These are phyloP conservation scores for Hippocampus abdominalis DNA, from an alignment of 2,113 vertebrate species.

Conservation along the genomic window DNA sequence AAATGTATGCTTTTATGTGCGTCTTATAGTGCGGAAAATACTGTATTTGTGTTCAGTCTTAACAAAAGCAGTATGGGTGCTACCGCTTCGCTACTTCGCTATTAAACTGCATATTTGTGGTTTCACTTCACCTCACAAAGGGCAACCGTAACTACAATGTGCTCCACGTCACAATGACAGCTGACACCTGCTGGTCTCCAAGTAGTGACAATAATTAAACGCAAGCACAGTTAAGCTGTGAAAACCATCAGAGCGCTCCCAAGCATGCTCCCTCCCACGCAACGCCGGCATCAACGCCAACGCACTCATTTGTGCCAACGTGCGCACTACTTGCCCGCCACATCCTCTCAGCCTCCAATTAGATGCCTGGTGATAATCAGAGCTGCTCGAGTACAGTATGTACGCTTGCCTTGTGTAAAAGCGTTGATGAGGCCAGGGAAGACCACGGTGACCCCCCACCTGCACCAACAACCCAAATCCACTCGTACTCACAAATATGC, in stretches of 20 bases:
- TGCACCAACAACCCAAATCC: not conserved
- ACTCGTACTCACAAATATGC: not conserved
- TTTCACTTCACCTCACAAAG: not conserved
- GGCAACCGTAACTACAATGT: not conserved
- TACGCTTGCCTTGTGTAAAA: slow-evolving; percentile 10
- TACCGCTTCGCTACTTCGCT: not conserved
- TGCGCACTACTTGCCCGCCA: slow-evolving; percentile 4
- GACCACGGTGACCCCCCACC: slow-evolving; percentile 36
- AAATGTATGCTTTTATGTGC: no score
- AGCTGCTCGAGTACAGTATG: slow-evolving; percentile 14
- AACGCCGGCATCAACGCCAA: not conserved
- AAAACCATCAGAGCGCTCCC: slow-evolving; percentile 25
- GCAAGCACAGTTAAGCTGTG: slow-evolving; percentile 18
- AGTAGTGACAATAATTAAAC: slow-evolving; percentile 5
- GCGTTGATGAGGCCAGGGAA: slow-evolving; percentile 44
- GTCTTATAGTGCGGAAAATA: no score
- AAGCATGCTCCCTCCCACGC: slow-evolving; percentile 8
- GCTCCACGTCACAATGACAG: no score
- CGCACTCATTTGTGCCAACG: slow-evolving; percentile 29
- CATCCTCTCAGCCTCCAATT: slow-evolving; percentile 44
- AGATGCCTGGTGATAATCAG: slow-evolving; percentile 37
- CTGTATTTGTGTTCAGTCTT: not conserved
- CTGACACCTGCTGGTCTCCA: not conserved
- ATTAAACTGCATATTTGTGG: not conserved
- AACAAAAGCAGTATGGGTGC: no score